Evolutionary conservation across 2,797 vertebrate genomes (phyloP), one percentile per base, ranked within the genome.

Genomic region (Enteromius fasciolatus): DNA sequence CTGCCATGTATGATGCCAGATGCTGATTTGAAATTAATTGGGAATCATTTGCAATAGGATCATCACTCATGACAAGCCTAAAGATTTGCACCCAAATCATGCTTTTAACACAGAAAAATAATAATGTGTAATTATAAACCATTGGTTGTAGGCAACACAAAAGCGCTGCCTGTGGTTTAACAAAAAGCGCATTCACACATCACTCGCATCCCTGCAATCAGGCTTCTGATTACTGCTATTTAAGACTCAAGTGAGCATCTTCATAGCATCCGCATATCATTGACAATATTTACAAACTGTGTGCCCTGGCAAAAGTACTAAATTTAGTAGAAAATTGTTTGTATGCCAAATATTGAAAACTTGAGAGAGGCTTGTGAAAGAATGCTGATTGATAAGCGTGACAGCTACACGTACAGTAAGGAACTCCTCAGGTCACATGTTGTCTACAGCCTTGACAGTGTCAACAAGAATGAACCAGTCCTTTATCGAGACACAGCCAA

Each of bases 171-270:
- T 61, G 74, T 75, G 75, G 52, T 87, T 84, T 70, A 44, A 67
- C 48, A 75, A 82, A 82, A 76, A 80, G 52, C 25, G 7, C 64
- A 66, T 82, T 86, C 82, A 84, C 46, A 67, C 33, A 41, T 61
- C 59, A 76, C 81, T 69, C 79, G 44, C 50, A 14, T 90, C 88
- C 90, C 91, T 90, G 85, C 82, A 89, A 87, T 86, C 86, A 87
- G 52, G 84, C 86, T 89, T 91, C 84, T 92, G 92, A 94, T 94
- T 90, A 92, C 88, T 81, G 88, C 89, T 89, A 93, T 95, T 93
- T 90, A 92, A 81, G 90, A 88, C 86, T 91, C 54, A 86, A 92
- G 91, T 92, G 83, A 90, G 88, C 66, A 70, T 76, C 82, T 85
- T 46, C 69, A 59, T 69, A 82, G 75, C 64, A 72, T 87, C 79